Percentiles rank a stretch among this genome's conserved stretches.
Evolutionary conservation across 53 echinoderm and acorn worm genomes (phyloP).

Genomic region (Henricia sp.): DNA sequence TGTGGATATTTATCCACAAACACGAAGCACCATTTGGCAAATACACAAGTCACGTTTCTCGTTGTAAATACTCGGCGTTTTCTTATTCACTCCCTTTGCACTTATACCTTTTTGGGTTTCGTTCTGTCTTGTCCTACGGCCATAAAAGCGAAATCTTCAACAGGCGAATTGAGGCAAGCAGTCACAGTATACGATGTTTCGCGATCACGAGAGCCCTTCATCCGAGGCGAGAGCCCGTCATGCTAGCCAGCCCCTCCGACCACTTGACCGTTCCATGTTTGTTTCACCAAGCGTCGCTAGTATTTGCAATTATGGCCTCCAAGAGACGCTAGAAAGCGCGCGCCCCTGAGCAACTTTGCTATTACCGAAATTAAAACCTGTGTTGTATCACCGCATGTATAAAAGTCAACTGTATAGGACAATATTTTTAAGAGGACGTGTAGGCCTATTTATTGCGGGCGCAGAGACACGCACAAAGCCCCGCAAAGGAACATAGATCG

Average conservation of each 20-base stretch:
- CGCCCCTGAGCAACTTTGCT: conserved; percentile 61
- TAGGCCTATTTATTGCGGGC: background rate
- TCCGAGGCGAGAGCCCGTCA: conserved; percentile 26
- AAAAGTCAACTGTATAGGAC: conserved; percentile 1
- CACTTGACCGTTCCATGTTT: conserved; percentile 59
- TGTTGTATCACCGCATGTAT: conserved; percentile 23
- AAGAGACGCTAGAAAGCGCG: conserved; percentile 60
- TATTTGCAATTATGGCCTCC: conserved; percentile 42
- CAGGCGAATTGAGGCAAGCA: conserved; percentile 24
- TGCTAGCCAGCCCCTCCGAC: conserved; percentile 35
- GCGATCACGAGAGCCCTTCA: conserved; percentile 33
- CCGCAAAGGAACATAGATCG: conserved; percentile 49
- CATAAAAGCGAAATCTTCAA: conserved; percentile 34
- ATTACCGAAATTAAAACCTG: conserved; percentile 60
- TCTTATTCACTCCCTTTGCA: too few species aligned
- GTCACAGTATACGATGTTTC: conserved; percentile 20
- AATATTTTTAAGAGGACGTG: conserved; percentile 49
- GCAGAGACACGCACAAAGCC: conserved; percentile 44
- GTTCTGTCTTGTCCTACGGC: too few species aligned
- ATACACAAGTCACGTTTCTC: too few species aligned
- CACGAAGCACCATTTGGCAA: too few species aligned
- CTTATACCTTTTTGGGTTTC: too few species aligned
- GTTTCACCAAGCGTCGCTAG: conserved; percentile 42
- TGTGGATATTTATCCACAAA: too few species aligned
- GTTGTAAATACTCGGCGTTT: too few species aligned